Evolutionary conservation across 2,113 vertebrate species (phyloP), one percentile per base, ranked within the genome.

Genomic region (Ondatra zibethicus): DNA sequence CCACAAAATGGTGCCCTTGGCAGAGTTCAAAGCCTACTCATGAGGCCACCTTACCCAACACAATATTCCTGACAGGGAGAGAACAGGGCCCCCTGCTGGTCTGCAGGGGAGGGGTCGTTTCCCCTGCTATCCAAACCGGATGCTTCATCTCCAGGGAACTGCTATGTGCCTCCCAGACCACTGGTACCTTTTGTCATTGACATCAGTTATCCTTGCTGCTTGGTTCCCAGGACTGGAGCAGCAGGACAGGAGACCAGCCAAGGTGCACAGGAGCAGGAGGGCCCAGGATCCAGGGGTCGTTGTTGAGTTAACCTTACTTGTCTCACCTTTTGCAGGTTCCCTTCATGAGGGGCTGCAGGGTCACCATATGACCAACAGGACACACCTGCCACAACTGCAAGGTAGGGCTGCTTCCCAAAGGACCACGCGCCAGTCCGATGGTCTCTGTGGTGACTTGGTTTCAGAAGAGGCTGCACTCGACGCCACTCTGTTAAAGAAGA

Each of bases 381-480:
- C 31, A 58, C 31, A 5, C 55, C n/a, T 21, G 14, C 1, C 23
- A 68, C 45, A 13, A 9, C 89, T n/a, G 23, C 0, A 12, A 6
- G 39, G 65, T 0, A 2, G 39, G 1, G 70, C 50, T 25, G 6
- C 85, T 50, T 13, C 1, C 33, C 11, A 1, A 21, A 42, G 39
- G 85, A 19, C 50, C 36, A 45, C 1, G 0, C 3, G 92, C 42
- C 0, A 7, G 42, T 55, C 36, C 61, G 4, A n/a, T n/a, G n/a
- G 58, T 21, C 3, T n/a, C 29, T 16, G 66, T 17, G 11, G 14
- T 27, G 80, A 55, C 68, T 13, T 5, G 50, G 68, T 4, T 2
- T 16, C 0, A 7, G 29, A n/a, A 89, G 78, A 31, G 65, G 50
- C 31, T 17, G 11, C 16, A 4, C 70, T 4, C 8, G 14, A 25